These are phyloP conservation scores for Gallinago media DNA, from an alignment of 2,113 vertebrate species.

Conservation along the genomic window DNA sequence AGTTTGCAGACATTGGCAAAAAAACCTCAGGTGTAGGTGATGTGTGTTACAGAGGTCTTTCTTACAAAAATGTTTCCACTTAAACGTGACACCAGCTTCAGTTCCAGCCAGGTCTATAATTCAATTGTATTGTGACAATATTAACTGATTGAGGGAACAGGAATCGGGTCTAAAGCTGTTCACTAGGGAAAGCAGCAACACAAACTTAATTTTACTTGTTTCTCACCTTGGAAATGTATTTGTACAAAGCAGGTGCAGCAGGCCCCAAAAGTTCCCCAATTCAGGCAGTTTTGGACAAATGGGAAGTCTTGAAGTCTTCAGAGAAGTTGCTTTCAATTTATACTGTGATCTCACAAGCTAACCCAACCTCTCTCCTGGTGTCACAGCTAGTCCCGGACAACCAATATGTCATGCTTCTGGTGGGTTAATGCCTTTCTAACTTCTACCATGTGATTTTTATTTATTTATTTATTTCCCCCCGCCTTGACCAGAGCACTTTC, in stretches of 20 bases:
- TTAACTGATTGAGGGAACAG: background rate
- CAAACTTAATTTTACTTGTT: background rate
- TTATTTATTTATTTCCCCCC: too few relatives aligned
- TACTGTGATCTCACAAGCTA: background rate
- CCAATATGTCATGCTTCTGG: rapidly evolving
- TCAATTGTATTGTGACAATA: background rate
- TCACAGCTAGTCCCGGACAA: background rate
- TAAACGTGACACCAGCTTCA: background rate
- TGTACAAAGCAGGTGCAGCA: background rate
- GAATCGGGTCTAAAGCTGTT: background rate
- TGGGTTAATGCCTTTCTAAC: background rate
- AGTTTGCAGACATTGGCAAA: background rate
- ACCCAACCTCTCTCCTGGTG: background rate
- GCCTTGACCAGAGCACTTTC: rapidly evolving
- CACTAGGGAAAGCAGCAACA: background rate
- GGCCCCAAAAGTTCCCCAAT: background rate
- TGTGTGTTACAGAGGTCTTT: background rate
- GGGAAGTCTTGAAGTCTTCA: background rate
- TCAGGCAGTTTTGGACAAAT: background rate
- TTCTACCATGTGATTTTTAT: background rate
- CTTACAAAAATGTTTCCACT: background rate
- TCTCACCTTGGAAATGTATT: background rate
- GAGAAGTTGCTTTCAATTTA: background rate
- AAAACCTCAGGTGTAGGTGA: background rate
- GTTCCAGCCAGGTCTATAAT: background rate